phyloP scores from a whole-genome alignment of 1,140 invertebrate genomes.

The Anastrepha obliqua region DNA sequence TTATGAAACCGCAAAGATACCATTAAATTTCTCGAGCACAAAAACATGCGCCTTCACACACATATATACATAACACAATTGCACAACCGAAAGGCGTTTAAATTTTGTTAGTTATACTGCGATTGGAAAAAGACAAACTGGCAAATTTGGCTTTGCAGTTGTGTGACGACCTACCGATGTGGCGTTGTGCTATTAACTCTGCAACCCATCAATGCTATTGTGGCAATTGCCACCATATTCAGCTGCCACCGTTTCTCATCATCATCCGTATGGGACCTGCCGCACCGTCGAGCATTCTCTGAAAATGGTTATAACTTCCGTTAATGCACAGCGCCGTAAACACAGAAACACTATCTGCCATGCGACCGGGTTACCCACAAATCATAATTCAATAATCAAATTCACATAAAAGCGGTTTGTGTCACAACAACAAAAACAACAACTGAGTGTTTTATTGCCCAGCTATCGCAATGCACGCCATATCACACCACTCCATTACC shows the following conservation, averaged over 20 bases:
- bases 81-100: neutral
- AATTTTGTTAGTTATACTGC: neutral
- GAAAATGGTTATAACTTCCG: neutral
- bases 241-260: neutral
- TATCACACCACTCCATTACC: neutral
- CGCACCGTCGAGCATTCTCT: neutral
- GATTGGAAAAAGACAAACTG: neutral
- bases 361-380: conserved; percentile 21
- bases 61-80: neutral
- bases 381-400: conserved; percentile 55
- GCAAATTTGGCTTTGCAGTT: no score
- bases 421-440: conserved; percentile 2
- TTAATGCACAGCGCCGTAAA: no score
- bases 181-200: no score
- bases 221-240: no score
- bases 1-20: neutral
- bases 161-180: no score
- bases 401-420: conserved; percentile 46
- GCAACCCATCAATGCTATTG: no score
- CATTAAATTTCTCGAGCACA: neutral
- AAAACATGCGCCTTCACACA: neutral
- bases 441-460: neutral
- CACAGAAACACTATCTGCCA: neutral
- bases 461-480: neutral
- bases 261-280: neutral